Conservation (phyloP, 2,888 invertebrate genomes). For the Phengaris alcon region DNA sequence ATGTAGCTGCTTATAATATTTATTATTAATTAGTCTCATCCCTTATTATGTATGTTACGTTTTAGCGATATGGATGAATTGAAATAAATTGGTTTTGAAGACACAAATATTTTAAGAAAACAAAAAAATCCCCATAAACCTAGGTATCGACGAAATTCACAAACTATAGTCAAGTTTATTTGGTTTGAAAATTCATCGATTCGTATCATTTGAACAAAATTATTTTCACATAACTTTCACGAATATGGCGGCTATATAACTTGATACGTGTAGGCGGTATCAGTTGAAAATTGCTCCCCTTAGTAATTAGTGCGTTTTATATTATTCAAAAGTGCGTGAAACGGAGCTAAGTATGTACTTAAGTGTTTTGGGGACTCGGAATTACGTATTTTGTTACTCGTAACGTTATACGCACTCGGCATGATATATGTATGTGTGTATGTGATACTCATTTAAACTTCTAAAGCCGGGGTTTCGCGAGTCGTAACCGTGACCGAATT, state of each 20-base stretch:
- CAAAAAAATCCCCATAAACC: background rate
- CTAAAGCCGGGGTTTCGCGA: background rate
- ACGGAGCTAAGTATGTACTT: slow-evolving; percentile 6
- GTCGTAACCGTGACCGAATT: slow-evolving; percentile 9
- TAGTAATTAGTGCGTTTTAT: slow-evolving; percentile 7
- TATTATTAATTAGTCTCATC: too few relatives aligned
- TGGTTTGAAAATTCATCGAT: background rate
- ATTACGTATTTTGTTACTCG: slow-evolving; percentile 15
- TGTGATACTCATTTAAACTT: slow-evolving; percentile 15
- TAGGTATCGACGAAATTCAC: background rate
- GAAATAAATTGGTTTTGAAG: too few relatives aligned
- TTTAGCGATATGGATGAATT: too few relatives aligned
- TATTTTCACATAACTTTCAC: background rate
- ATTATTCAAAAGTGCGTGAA: slow-evolving; percentile 13
- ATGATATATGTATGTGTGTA: slow-evolving; percentile 12
- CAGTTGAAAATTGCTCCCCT: slow-evolving; percentile 3
- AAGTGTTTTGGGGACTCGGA: background rate
- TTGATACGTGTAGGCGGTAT: background rate
- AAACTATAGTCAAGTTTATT: background rate
- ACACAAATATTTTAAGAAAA: too few relatives aligned
- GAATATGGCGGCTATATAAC: background rate
- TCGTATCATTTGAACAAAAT: background rate
- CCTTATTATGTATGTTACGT: too few relatives aligned
- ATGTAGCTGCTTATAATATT: too few relatives aligned
- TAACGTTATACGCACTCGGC: slow-evolving; percentile 6